Evolutionary conservation across 2,797 vertebrate species (phyloP).

Genomic region (Telmatherina bonti): DNA sequence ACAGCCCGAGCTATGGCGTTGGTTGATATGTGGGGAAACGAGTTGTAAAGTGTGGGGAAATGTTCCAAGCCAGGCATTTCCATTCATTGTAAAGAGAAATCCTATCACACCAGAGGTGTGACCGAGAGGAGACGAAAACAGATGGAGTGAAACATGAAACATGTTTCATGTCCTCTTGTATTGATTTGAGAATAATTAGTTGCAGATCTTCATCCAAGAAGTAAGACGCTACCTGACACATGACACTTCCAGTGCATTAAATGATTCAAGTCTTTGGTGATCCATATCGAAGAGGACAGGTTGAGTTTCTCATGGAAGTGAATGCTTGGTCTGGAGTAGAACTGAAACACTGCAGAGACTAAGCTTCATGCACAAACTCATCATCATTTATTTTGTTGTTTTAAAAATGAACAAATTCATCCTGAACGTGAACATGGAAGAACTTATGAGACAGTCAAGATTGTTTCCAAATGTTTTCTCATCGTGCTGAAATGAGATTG

Average conservation of each 20-base stretch:
- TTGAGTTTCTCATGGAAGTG: constrained; percentile 4
- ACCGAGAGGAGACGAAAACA: constrained; percentile 23
- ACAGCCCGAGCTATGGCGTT: constrained; percentile 55
- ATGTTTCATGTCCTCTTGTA: constrained; percentile 40
- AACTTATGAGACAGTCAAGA: not conserved
- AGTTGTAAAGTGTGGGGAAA: constrained; percentile 62
- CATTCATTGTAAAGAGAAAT: constrained; percentile 66
- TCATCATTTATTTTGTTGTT: constrained; percentile 13
- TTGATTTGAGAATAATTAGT: constrained; percentile 56
- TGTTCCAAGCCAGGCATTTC: constrained; percentile 53
- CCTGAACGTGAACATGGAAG: constrained; percentile 2
- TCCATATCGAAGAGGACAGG: constrained; percentile 5
- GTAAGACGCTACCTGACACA: constrained; percentile 11
- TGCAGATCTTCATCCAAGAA: constrained; percentile 17
- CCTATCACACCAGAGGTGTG: constrained; percentile 36
- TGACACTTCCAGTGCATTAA: constrained; percentile 23
- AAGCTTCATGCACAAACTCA: not conserved
- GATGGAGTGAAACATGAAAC: constrained; percentile 39
- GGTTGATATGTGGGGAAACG: constrained; percentile 70
- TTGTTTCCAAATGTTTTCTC: not conserved
- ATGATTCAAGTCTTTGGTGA: constrained; percentile 34
- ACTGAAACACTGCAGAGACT: constrained; percentile 1
- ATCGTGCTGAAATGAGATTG: constrained; percentile 13
- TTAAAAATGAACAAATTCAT: not conserved
- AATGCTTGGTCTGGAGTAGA: constrained; percentile 7